phyloP scores from a whole-genome alignment of 1,140 invertebrate genomes.

The Magallana ariakensis region DNA sequence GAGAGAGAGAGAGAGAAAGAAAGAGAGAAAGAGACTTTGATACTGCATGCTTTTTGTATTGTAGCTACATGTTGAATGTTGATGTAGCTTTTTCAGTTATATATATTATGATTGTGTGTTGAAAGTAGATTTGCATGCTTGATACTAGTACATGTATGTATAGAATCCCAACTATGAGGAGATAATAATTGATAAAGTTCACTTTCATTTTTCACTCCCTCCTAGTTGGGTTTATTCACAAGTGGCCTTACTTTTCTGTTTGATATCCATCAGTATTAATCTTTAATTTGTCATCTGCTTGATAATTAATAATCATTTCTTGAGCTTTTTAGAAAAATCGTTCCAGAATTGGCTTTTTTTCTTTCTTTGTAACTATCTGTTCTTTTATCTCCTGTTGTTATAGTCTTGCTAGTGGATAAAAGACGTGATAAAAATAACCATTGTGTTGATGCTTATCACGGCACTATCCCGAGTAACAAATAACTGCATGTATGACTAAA shows the following conservation, averaged over 20 bases:
- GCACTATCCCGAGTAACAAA: not conserved
- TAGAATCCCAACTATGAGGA: constrained; percentile 7
- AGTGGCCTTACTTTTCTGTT: constrained; percentile 9
- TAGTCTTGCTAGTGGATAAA: not conserved
- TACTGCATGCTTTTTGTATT: too few species aligned
- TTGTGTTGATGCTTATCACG: not conserved
- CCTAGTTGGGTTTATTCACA: not conserved
- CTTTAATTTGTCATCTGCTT: not conserved
- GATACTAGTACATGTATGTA: not conserved
- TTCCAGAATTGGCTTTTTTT: not conserved
- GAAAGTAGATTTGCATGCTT: not conserved
- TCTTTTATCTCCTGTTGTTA: not conserved
- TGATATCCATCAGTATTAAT: not conserved
- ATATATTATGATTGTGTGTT: not conserved
- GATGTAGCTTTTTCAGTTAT: not conserved
- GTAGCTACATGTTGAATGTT: not conserved
- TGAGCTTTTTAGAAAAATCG: not conserved
- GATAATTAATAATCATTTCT: not conserved
- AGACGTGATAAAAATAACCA: not conserved
- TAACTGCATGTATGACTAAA: not conserved
- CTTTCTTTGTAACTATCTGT: not conserved
- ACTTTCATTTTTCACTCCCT: not conserved
- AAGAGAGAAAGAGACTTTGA: not conserved
- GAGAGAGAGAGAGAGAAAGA: not conserved
- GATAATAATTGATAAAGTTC: not conserved